A percentile compares a stretch with the other conserved stretches of the same genome.
Conservation (phyloP, 37 sponge, comb jelly and placozoan genomes). For the Chondrosia reniformis region DNA sequence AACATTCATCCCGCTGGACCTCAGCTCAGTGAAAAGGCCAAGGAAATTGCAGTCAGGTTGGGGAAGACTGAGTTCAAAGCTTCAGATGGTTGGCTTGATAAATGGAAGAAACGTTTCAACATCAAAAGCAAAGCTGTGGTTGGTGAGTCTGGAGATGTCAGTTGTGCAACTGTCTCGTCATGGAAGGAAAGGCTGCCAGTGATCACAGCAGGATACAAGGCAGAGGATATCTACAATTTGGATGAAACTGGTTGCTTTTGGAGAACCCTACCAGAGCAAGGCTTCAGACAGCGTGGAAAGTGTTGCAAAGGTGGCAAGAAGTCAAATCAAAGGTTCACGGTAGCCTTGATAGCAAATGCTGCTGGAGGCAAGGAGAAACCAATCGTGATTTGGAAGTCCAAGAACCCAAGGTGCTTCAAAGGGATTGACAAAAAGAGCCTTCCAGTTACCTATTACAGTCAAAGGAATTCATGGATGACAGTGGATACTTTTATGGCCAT, state of each 20-base stretch:
- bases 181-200: neutral
- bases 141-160: conserved; percentile 30
- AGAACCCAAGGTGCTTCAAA: conserved; percentile 22
- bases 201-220: neutral
- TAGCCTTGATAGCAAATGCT: conserved; percentile 58
- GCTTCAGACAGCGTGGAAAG: conserved; percentile 41
- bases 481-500: conserved; percentile 15
- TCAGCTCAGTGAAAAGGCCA: conserved; percentile 56
- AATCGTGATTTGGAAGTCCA: conserved; percentile 24
- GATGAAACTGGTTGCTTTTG: conserved; percentile 25
- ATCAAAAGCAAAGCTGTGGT: conserved; percentile 10
- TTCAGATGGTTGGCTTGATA: neutral
- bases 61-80: conserved; percentile 44
- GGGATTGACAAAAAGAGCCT: conserved; percentile 7
- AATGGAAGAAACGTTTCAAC: neutral
- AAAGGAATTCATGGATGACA: conserved; percentile 21
- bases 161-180: neutral
- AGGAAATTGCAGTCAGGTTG: conserved; percentile 40
- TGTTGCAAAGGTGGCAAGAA: conserved; percentile 57
- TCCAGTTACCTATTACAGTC: conserved; percentile 26
- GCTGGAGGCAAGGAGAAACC: conserved; percentile 33
- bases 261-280: conserved; percentile 53
- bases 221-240: neutral
- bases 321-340: conserved; percentile 48
- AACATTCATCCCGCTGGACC: neutral